These are phyloP conservation scores for Phortica okadai DNA, from an alignment of 2,888 invertebrate genomes.

Conservation along the genomic window DNA sequence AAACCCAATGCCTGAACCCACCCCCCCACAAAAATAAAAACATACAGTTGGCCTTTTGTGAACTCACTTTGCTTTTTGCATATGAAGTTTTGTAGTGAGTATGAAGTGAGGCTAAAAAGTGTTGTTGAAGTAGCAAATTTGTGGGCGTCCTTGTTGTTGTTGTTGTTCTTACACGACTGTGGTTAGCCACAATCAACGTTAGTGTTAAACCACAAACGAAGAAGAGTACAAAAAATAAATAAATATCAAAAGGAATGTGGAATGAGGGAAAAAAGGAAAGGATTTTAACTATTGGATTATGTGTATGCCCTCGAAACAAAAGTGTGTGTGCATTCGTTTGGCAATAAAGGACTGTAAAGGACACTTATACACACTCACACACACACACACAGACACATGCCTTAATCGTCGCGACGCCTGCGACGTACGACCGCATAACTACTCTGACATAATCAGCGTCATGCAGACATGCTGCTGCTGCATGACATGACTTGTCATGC, in stretches of 20 bases:
- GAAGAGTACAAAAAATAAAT: neutral
- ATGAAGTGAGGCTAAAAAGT: neutral
- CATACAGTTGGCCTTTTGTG: neutral
- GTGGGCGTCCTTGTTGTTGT: neutral
- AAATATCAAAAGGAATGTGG: neutral
- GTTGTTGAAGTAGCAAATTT: slow-evolving; percentile 1
- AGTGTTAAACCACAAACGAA: slow-evolving; percentile 10
- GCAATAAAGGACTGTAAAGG: neutral
- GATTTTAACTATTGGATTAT: slow-evolving; percentile 5
- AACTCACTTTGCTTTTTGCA: neutral
- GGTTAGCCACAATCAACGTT: slow-evolving; percentile 12
- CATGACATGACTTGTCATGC: neutral
- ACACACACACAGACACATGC: neutral
- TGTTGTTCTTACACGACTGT: neutral
- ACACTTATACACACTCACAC: neutral
- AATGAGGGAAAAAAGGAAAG: neutral
- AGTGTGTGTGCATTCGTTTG: neutral
- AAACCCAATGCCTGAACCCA: neutral
- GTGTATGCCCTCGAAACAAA: neutral
- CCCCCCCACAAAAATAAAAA: neutral
- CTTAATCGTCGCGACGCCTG: neutral
- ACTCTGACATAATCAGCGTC: slow-evolving; percentile 20
- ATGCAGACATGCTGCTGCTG: slow-evolving; percentile 13
- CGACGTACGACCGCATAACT: neutral
- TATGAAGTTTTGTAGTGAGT: neutral